phyloP scores from a whole-genome alignment of 2,797 vertebrate genomes.

The Petrocephalus schoutedeni region DNA sequence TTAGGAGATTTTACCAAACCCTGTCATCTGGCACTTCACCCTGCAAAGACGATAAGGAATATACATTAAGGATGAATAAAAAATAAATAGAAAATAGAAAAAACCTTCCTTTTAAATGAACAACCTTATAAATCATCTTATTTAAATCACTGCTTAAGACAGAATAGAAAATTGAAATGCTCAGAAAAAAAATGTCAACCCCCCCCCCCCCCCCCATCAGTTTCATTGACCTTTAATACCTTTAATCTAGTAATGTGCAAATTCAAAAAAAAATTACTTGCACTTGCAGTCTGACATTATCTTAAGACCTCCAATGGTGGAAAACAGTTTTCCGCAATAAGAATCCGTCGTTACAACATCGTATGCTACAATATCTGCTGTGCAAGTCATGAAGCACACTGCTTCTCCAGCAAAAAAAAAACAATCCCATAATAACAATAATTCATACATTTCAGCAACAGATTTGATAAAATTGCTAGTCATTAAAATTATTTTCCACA shows the following conservation, averaged over 20 bases:
- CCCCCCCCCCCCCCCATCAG: neutral
- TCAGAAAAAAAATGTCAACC: neutral
- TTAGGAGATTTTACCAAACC: slow-evolving; percentile 64
- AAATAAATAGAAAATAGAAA: neutral
- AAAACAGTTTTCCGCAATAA: neutral
- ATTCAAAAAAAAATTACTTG: neutral
- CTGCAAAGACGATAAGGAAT: slow-evolving; percentile 55
- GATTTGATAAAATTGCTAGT: neutral
- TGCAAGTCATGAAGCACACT: neutral
- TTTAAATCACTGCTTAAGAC: neutral
- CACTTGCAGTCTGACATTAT: neutral
- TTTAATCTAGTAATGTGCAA: neutral
- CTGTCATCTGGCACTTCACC: slow-evolving; percentile 66
- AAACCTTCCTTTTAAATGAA: neutral
- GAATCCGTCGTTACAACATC: neutral
- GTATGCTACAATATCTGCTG: neutral
- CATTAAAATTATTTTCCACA: neutral
- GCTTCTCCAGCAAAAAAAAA: neutral
- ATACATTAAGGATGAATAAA: neutral
- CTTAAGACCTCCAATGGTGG: neutral
- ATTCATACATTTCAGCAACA: neutral
- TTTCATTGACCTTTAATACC: neutral
- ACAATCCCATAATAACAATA: neutral
- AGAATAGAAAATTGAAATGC: neutral
- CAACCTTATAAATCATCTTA: neutral